These are phyloP conservation scores for Caiman crocodilus DNA, from an alignment of 2,797 vertebrate genomes.

Conservation along the genomic window DNA sequence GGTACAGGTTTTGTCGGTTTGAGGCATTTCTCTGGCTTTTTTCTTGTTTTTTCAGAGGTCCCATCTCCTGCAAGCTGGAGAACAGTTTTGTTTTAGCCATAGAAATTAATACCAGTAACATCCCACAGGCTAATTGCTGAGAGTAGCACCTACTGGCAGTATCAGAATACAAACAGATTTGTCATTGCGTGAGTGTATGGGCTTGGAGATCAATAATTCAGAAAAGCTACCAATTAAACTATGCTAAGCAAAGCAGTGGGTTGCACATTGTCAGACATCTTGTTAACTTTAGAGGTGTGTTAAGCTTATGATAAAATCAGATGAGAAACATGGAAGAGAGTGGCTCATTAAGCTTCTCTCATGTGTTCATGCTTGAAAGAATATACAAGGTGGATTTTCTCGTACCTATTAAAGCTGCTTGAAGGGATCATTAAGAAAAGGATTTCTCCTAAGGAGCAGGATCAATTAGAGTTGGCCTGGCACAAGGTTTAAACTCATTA, in stretches of 20 bases:
- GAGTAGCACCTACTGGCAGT: background rate
- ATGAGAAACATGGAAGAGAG: slow-evolving; percentile 39
- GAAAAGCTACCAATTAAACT: slow-evolving; percentile 46
- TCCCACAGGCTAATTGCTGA: background rate
- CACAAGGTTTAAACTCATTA: slow-evolving; percentile 48
- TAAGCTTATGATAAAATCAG: slow-evolving; percentile 55
- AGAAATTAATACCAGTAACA: background rate
- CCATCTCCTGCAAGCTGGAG: background rate
- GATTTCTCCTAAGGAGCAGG: slow-evolving; percentile 57
- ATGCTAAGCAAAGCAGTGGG: slow-evolving; percentile 51
- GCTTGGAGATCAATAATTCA: slow-evolving; percentile 24
- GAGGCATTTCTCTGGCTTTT: background rate
- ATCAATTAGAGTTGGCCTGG: slow-evolving; percentile 58
- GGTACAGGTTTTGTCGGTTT: background rate
- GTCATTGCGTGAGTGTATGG: background rate
- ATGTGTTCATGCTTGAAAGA: slow-evolving; percentile 54
- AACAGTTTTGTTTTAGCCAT: background rate
- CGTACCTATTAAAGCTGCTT: slow-evolving; percentile 50
- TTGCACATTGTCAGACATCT: slow-evolving; percentile 13
- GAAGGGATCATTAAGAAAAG: slow-evolving; percentile 66
- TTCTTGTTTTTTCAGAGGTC: background rate
- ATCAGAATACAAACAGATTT: background rate
- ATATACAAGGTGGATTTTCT: slow-evolving; percentile 28
- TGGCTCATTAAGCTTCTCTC: slow-evolving; percentile 46
- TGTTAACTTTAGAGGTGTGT: slow-evolving; percentile 39